Conservation (phyloP, 2,113 vertebrate species). For the Podiceps cristatus region DNA sequence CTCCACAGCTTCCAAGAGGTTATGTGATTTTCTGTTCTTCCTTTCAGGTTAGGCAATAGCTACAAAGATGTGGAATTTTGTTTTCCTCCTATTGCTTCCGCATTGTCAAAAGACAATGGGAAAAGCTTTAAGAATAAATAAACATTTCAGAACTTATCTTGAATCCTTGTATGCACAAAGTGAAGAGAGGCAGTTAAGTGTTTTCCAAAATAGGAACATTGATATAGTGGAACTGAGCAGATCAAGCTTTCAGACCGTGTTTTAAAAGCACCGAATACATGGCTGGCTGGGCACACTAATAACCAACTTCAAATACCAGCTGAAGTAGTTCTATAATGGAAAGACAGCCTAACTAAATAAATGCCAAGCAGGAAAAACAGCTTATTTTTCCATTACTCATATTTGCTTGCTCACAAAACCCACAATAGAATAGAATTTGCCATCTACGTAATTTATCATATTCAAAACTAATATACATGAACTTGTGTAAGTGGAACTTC, state of each 20-base stretch:
- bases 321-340: slow-evolving; percentile 20
- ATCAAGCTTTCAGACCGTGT: slow-evolving; percentile 54
- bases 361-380: slow-evolving; percentile 10
- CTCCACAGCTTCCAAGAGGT: not conserved
- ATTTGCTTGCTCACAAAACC: not conserved
- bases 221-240: slow-evolving; percentile 64
- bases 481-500: not conserved
- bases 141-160: slow-evolving; percentile 12
- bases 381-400: slow-evolving; percentile 1
- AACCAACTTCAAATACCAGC: slow-evolving; percentile 50
- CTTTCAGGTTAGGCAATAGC: not conserved
- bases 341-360: slow-evolving; percentile 40
- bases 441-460: not conserved
- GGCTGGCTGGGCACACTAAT: slow-evolving; percentile 67
- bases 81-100: not conserved
- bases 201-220: slow-evolving; percentile 34
- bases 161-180: slow-evolving; percentile 17
- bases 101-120: not conserved
- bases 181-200: slow-evolving; percentile 14
- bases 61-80: not conserved
- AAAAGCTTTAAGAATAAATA: slow-evolving; percentile 24
- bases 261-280: slow-evolving; percentile 59
- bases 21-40: not conserved
- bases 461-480: not conserved
- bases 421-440: not conserved